A percentile compares a stretch with the other conserved stretches of the same genome.
phyloP scores from a whole-genome alignment of 1,140 invertebrate genomes.

The Anastatus disparis region DNA sequence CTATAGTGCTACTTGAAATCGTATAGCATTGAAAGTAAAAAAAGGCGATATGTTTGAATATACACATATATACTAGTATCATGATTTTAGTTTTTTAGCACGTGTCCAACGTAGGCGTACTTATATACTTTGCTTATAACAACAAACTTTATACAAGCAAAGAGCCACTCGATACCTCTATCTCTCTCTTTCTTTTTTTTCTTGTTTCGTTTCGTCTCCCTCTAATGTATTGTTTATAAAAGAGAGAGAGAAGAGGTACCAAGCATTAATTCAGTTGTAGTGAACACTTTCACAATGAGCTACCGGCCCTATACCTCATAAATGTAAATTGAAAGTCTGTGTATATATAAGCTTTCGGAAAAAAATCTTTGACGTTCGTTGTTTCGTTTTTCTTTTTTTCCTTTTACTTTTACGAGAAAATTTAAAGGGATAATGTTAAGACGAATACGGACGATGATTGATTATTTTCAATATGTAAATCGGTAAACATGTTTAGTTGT shows the following conservation, averaged over 20 bases:
- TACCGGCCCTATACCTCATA: constrained; percentile 12
- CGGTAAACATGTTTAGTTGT: no score
- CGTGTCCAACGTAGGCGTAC: constrained; percentile 58
- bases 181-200: background rate
- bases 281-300: constrained; percentile 1
- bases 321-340: constrained; percentile 27
- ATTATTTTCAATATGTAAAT: no score
- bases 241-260: background rate
- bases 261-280: constrained; percentile 16
- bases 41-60: constrained; percentile 46
- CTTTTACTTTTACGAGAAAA: background rate
- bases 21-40: constrained; percentile 29
- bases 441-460: no score
- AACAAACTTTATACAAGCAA: no score
- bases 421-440: no score
- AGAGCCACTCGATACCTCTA: constrained; percentile 48
- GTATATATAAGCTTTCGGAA: constrained; percentile 1
- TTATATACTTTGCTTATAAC: constrained; percentile 52
- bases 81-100: constrained; percentile 65
- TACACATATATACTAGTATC: constrained; percentile 51
- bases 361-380: constrained; percentile 1
- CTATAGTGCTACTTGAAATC: constrained; percentile 30
- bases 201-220: no score
- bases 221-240: constrained; percentile 1
- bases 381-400: constrained; percentile 4